Conservation (phyloP, 2,797 vertebrate species). For the Phrynocephalus forsythii region DNA sequence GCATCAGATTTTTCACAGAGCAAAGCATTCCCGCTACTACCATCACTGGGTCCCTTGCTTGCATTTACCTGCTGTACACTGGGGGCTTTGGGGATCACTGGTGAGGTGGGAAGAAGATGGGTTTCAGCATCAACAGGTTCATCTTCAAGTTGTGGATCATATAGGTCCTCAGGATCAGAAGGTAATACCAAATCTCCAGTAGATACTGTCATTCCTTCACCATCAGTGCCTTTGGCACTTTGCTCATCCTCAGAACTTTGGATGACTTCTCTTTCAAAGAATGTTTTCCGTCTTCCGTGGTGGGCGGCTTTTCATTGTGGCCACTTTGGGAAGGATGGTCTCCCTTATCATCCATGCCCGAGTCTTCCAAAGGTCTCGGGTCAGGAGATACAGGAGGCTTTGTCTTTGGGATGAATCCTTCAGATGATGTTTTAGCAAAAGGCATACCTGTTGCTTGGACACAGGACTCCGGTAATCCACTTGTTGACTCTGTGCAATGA, state of each 20-base stretch:
- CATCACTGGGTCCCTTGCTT: constrained; percentile 11
- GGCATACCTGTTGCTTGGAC: constrained; percentile 28
- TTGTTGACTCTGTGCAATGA: neutral
- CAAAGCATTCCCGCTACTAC: neutral
- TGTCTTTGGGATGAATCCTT: rapidly evolving
- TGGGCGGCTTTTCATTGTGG: constrained; percentile 49
- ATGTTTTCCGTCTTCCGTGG: constrained; percentile 32
- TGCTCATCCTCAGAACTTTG: constrained; percentile 17
- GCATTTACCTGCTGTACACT: constrained; percentile 7
- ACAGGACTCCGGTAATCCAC: neutral
- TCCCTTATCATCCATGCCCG: constrained; percentile 26
- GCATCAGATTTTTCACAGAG: neutral
- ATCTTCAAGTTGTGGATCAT: neutral
- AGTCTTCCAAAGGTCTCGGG: constrained; percentile 37
- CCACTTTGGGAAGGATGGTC: constrained; percentile 11
- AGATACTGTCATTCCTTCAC: neutral
- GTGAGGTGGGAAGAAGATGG: neutral
- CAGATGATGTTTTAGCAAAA: constrained; percentile 1
- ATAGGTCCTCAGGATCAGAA: neutral
- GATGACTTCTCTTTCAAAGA: constrained; percentile 15
- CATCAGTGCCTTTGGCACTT: neutral
- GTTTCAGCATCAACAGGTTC: neutral
- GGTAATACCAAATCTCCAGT: neutral
- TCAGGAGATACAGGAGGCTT: neutral
- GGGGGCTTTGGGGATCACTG: neutral